phyloP scores from a whole-genome alignment of 2,113 vertebrate species.

The Prinia subflava region DNA sequence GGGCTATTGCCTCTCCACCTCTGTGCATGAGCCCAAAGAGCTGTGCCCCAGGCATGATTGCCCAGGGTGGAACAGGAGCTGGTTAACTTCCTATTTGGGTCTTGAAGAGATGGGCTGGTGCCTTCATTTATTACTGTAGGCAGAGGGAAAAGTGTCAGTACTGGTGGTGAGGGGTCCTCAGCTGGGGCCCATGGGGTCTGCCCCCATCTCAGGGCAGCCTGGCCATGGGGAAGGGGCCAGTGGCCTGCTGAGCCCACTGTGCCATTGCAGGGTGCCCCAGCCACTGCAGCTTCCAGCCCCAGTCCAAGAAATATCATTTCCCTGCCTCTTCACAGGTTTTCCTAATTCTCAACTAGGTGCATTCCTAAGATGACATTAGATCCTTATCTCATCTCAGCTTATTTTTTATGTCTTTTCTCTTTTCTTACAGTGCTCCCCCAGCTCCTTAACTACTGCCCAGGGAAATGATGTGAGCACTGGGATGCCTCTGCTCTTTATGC shows the following conservation, averaged over 20 bases:
- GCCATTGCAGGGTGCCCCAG: neutral
- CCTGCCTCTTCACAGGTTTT: neutral
- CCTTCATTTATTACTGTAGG: neutral
- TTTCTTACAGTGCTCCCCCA: neutral
- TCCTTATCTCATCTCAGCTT: neutral
- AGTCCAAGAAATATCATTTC: neutral
- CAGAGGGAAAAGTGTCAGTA: neutral
- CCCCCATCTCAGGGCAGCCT: neutral
- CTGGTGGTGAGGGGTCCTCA: neutral
- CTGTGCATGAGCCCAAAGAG: neutral
- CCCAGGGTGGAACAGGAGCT: neutral
- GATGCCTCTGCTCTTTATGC: neutral
- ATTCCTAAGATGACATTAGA: neutral
- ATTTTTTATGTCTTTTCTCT: neutral
- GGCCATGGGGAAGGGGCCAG: neutral
- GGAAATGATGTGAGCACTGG: accelerated
- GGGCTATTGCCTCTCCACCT: accelerated
- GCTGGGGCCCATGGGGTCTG: accelerated
- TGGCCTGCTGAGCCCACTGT: neutral
- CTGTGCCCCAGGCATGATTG: neutral
- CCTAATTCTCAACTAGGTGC: neutral
- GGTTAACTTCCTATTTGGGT: neutral
- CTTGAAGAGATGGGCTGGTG: neutral
- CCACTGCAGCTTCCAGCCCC: neutral
- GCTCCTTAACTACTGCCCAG: neutral